These are phyloP conservation scores for Psammodynastes pulverulentus DNA, from an alignment of 2,113 vertebrate genomes.

Conservation along the genomic window DNA sequence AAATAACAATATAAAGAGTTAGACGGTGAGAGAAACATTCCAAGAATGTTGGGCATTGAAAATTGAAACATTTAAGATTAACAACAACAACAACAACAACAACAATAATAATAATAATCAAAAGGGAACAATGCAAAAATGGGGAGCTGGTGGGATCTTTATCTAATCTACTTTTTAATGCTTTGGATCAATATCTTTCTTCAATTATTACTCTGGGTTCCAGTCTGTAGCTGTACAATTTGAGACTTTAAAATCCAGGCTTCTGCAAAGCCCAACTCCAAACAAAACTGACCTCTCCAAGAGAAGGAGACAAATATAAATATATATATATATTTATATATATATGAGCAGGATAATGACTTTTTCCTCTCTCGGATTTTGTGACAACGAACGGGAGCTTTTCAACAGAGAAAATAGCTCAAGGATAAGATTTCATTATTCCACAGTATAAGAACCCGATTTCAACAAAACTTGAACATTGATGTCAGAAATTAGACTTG, in stretches of 20 bases:
- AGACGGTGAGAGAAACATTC: background rate
- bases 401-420: background rate
- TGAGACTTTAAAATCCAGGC: background rate
- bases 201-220: background rate
- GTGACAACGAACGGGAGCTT: no score
- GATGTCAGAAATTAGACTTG: background rate
- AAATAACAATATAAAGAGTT: background rate
- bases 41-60: background rate
- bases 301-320: background rate
- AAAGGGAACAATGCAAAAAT: background rate
- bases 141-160: background rate
- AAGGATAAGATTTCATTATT: background rate
- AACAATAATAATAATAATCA: no score
- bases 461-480: background rate
- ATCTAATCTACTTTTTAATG: background rate
- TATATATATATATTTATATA: no score
- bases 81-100: background rate
- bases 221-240: background rate
- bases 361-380: background rate
- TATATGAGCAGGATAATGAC: no score
- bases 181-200: background rate
- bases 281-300: background rate
- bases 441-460: background rate
- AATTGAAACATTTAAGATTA: background rate
- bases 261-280: background rate